Evolutionary conservation across 2,888 invertebrate species (phyloP), one percentile per base, ranked within the genome.

Genomic region (Epiblema foenella): DNA sequence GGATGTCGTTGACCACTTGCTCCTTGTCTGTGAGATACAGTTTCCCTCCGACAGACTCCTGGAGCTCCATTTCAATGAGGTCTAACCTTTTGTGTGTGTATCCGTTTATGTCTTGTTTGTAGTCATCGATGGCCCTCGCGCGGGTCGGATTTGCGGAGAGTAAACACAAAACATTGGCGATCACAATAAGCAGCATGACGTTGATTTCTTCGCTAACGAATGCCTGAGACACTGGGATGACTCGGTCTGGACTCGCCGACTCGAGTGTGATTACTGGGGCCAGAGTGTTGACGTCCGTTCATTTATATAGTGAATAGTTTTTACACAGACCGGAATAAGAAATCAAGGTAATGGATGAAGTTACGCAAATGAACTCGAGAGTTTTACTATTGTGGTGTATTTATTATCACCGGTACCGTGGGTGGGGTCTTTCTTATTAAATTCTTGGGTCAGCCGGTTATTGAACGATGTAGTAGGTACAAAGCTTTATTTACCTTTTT

Each of bases 1-100:
- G 85, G 0, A 95, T 88, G 5, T 91, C 80, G 76, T 96, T 95
- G 0, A 93, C 95, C 15, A 79, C 71, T 1, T 78, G 63, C 82
- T 96, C 96, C 0, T 91, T 86, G 0, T 85, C 76, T 12, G 81
- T 91, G 0, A 96, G 83, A 20, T 77, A 63, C 15, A 95, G 74
- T 59, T 89, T 84, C 0, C 93, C 93, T 0, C 96, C 96, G 0
- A 95, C 77, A 0, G 91, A 83, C 8, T 83, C 78, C 0, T 83
- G 79, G 2, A 87, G 80, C 81, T 95, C 95, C 65, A 88, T 85
- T 15, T 85, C 77, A 1, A 91, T 77, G 49, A 91, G 66, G 37
- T 77, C 78, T 1, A 75, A 77, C 73, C 89, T 83, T 39, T 81
- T 77, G 54, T 75, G 68, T 2, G 69, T 74, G 74, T 90, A 88